These are phyloP conservation scores for Lycia hirtaria DNA, from an alignment of 2,888 invertebrate genomes.

Conservation along the genomic window DNA sequence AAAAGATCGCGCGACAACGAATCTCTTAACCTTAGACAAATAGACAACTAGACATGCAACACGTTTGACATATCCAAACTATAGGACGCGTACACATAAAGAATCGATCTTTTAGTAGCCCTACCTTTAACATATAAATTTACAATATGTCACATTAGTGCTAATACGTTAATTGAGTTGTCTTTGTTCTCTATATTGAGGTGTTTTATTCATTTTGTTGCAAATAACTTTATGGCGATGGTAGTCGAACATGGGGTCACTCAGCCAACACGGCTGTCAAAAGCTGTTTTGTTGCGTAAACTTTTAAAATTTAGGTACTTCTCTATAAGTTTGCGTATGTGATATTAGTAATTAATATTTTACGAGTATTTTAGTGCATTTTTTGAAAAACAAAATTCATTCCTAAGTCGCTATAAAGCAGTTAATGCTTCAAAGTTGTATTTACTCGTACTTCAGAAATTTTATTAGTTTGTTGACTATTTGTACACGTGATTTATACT, in stretches of 20 bases:
- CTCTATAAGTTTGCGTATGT: neutral
- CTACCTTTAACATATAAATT: constrained; percentile 29
- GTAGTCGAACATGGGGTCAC: constrained; percentile 22
- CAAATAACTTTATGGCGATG: constrained; percentile 25
- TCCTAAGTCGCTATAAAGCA: neutral
- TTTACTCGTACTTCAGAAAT: neutral
- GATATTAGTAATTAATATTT: neutral
- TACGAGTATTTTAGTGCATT: neutral
- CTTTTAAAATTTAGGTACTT: neutral
- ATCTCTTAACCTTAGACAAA: neutral
- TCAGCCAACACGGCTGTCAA: constrained; percentile 12
- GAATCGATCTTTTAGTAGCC: neutral
- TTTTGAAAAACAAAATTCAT: neutral
- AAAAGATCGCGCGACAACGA: too few relatives aligned
- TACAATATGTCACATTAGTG: constrained; percentile 29
- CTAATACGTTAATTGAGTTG: constrained; percentile 35
- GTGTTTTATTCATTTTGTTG: constrained; percentile 30
- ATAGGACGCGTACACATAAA: neutral
- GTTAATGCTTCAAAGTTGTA: neutral
- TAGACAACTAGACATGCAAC: neutral
- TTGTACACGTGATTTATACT: too few relatives aligned
- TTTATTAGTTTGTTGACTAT: neutral
- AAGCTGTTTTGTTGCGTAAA: constrained; percentile 3
- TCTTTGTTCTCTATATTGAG: constrained; percentile 21
- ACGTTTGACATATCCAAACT: neutral